Evolutionary conservation across 2,888 invertebrate genomes (phyloP), one percentile per base, ranked within the genome.

Genomic region (Temnothorax ravouxi): DNA sequence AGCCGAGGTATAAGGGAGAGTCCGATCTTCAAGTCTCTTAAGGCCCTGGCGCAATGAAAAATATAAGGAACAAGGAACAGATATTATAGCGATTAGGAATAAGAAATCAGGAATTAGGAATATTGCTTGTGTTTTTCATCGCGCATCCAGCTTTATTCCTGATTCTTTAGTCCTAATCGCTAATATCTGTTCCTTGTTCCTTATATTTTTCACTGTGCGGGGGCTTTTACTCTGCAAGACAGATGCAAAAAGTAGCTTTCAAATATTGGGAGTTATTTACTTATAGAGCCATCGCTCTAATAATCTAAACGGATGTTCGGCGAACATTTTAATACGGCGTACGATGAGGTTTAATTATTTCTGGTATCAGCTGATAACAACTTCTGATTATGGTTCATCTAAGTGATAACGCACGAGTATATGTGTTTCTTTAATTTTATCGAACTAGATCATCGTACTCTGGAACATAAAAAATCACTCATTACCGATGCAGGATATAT

Each of bases 271-370:
- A 29, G 3, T 41, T 64, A 52, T 66, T 66, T 41, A 52, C 25
- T 5, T 52, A 66, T 25, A 2, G 3, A 4, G 15, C 34, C 5
- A 11, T 21, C 52, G 44, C 6, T 61, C 15, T n/a, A 34, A 47
- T 15, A n/a, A n/a, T 18, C 29, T 29, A 29, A 13, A 56, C 41
- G 2, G 25, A 56, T 1, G 18, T 59, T 18, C 18, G 21, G 8
- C 34, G 11, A 9, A 38, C 15, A 61, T 29, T 56, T n/a, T 44
- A 67, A 34, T 52, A 11, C 0, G 34, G 15, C 21, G 11, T 4
- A 9, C 5, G 54, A 77, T 71, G 71, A 71, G 18, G 3, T 56
- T 21, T 29, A 54, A 56, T 44, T 67, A 69, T 47, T 56, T 59
- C 21, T 71, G n/a, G 29, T 77, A 71, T 56, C 11, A 1, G 4